These are phyloP conservation scores for Drosophila micromelanica DNA, from an alignment of 1,140 invertebrate genomes.

Conservation along the genomic window DNA sequence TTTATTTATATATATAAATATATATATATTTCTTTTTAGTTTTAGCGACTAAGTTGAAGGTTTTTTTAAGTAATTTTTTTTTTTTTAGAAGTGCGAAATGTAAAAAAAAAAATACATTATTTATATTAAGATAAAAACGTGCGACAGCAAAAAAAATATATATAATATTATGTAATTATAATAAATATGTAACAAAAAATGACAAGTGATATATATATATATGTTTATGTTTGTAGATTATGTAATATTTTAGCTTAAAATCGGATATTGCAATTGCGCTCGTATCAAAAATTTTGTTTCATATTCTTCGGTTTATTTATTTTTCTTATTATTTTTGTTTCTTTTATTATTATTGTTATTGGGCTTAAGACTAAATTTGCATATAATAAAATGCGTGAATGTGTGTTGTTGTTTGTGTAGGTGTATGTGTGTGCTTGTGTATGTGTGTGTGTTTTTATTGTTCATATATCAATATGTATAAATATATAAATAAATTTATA, in stretches of 20 bases:
- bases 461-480: conserved; percentile 79
- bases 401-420: conserved; percentile 36
- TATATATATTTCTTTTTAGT: too few species aligned
- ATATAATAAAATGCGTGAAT: conserved; percentile 75
- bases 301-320: conserved; percentile 42
- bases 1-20: conserved; percentile 12
- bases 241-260: conserved; percentile 32
- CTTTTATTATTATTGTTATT: conserved; percentile 39
- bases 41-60: too few species aligned
- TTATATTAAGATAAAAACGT: conserved; percentile 34
- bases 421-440: conserved; percentile 31
- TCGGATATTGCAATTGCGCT: conserved; percentile 42
- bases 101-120: conserved; percentile 20
- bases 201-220: conserved; percentile 24
- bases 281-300: conserved; percentile 48
- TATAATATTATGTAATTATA: conserved; percentile 19
- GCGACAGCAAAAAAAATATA: conserved; percentile 24
- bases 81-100: conserved; percentile 12
- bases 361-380: conserved; percentile 59
- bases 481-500: conserved; percentile 81
- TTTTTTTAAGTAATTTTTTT: conserved; percentile 3
- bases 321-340: conserved; percentile 28
- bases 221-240: conserved; percentile 15
- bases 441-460: conserved; percentile 51
- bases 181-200: conserved; percentile 53